Evolutionary conservation across 1,140 invertebrate genomes (phyloP).

Genomic region (Bombus terrestris): DNA sequence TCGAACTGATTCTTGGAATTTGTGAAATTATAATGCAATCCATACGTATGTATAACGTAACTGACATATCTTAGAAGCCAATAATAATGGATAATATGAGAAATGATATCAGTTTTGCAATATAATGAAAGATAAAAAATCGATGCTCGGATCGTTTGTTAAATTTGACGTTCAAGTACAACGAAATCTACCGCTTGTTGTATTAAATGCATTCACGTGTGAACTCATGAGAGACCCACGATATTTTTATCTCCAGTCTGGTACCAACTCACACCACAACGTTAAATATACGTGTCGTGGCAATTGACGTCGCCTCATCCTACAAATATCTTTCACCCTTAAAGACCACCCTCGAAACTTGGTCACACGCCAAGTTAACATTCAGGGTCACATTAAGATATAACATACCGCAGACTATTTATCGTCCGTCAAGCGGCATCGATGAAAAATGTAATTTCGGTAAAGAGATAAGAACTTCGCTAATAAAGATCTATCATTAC

Average conservation of each 20-base stretch:
- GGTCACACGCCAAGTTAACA: not conserved
- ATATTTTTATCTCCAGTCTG: conserved; percentile 37
- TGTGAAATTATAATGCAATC: no score
- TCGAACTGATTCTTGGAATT: no score
- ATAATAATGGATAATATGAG: no score
- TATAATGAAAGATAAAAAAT: not conserved
- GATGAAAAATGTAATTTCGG: not conserved
- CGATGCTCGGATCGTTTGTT: not conserved
- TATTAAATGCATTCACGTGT: conserved; percentile 22
- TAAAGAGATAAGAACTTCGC: not conserved
- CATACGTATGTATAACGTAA: no score
- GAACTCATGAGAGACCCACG: conserved; percentile 19
- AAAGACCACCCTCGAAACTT: conserved; percentile 28
- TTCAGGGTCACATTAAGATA: not conserved
- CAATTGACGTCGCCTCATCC: conserved; percentile 27
- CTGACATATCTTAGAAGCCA: no score
- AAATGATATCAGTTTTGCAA: not conserved
- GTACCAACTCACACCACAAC: not conserved
- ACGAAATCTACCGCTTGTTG: not conserved
- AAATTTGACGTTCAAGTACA: not conserved
- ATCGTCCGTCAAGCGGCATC: not conserved
- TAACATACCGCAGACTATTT: not conserved
- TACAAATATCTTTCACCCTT: conserved; percentile 43
- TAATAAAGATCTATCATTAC: not conserved
- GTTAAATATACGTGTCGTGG: conserved; percentile 27